Evolutionary conservation across 1,140 invertebrate species (phyloP).

Genomic region (Xylocopa sonorina): DNA sequence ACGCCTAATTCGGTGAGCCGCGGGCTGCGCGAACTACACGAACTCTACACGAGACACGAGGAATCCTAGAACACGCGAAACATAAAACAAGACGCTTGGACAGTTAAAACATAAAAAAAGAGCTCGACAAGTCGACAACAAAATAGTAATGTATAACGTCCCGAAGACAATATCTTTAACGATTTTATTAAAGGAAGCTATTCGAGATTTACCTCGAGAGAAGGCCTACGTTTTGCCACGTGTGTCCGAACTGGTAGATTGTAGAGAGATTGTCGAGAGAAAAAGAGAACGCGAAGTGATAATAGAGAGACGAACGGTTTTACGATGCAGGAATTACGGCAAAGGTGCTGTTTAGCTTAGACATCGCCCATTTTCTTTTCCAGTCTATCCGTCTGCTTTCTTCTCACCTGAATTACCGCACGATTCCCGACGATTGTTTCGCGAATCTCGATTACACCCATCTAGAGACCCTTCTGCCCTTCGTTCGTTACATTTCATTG

Average conservation of each 20-base stretch:
- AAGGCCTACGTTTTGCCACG: constrained; percentile 46
- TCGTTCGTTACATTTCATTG: not conserved
- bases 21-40: constrained; percentile 10
- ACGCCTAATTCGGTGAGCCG: constrained; percentile 20
- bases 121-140: constrained; percentile 61
- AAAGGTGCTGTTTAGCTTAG: constrained; percentile 43
- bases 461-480: not conserved
- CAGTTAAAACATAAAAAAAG: constrained; percentile 47
- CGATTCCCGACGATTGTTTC: not conserved
- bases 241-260: constrained; percentile 33
- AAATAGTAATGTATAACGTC: constrained; percentile 78
- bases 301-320: constrained; percentile 3
- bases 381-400: not conserved
- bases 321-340: constrained; percentile 2
- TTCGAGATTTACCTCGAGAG: constrained; percentile 49
- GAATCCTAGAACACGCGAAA: constrained; percentile 21
- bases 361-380: not conserved
- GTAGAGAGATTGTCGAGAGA: not conserved
- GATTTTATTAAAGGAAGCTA: constrained; percentile 68
- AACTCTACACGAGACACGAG: not conserved
- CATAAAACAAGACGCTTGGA: constrained; percentile 28
- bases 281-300: not conserved
- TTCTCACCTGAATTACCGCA: not conserved
- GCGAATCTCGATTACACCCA: not conserved
- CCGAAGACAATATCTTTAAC: constrained; percentile 78